These are phyloP conservation scores for Clamator glandarius DNA, from an alignment of 2,797 vertebrate genomes.

Conservation along the genomic window DNA sequence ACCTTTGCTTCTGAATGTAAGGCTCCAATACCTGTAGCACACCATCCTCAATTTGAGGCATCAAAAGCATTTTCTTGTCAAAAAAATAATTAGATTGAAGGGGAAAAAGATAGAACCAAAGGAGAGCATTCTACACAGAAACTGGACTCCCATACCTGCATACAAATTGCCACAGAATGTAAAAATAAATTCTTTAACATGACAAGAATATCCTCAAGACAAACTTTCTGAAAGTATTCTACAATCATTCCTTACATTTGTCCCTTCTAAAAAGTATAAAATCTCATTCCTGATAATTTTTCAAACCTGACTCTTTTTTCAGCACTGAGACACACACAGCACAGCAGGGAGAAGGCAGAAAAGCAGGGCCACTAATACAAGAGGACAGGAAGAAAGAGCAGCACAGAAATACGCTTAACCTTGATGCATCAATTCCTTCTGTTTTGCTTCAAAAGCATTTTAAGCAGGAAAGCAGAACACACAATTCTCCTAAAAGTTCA, in stretches of 20 bases:
- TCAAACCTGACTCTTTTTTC: background rate
- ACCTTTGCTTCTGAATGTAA: background rate
- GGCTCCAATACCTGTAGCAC: background rate
- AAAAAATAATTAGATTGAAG: background rate
- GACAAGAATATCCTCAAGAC: background rate
- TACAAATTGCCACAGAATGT: background rate
- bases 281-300: background rate
- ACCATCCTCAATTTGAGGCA: background rate
- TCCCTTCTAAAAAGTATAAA: background rate
- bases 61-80: background rate
- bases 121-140: background rate
- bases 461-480: background rate
- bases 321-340: background rate
- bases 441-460: background rate
- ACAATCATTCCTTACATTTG: background rate
- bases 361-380: background rate
- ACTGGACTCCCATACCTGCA: background rate
- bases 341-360: background rate
- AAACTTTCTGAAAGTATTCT: background rate
- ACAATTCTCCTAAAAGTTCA: background rate
- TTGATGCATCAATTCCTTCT: background rate
- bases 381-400: background rate
- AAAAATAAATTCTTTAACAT: background rate
- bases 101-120: background rate
- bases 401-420: background rate